These are phyloP conservation scores for Marronus borbonicus DNA, from an alignment of 2,888 invertebrate species.

Conservation along the genomic window DNA sequence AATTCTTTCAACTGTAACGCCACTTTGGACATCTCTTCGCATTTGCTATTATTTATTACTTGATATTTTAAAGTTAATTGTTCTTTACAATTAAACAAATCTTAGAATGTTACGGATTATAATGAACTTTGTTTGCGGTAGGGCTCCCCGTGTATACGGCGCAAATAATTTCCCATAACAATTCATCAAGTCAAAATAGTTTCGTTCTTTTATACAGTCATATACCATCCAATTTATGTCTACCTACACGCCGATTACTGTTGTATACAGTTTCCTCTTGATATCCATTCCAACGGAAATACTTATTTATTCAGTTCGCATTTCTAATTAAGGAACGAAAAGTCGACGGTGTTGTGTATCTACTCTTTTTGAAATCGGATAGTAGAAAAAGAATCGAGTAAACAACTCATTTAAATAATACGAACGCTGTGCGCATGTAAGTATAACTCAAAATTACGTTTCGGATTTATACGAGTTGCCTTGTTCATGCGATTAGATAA, in stretches of 20 bases:
- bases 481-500: constrained; percentile 29
- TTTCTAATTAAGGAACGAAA: constrained; percentile 45
- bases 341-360: constrained; percentile 23
- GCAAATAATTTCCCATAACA: constrained; percentile 12
- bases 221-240: constrained; percentile 34
- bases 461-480: constrained; percentile 17
- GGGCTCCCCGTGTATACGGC: too few relatives aligned
- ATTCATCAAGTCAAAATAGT: constrained; percentile 20
- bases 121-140: too few relatives aligned
- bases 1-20: too few relatives aligned
- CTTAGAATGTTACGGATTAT: too few relatives aligned
- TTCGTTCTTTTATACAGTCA: constrained; percentile 23
- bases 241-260: constrained; percentile 11
- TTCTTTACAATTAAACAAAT: too few relatives aligned
- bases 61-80: too few relatives aligned
- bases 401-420: constrained; percentile 42
- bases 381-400: constrained; percentile 33
- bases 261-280: constrained; percentile 17
- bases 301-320: constrained; percentile 41
- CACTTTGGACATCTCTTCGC: too few relatives aligned
- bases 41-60: too few relatives aligned
- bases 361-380: constrained; percentile 40
- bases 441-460: constrained; percentile 40
- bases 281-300: constrained; percentile 38
- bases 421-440: constrained; percentile 13